A percentile compares a stretch with the other conserved stretches of the same genome.
Evolutionary conservation across 2,113 vertebrate genomes (phyloP).

Genomic region (Pseudorectes ferrugineus): DNA sequence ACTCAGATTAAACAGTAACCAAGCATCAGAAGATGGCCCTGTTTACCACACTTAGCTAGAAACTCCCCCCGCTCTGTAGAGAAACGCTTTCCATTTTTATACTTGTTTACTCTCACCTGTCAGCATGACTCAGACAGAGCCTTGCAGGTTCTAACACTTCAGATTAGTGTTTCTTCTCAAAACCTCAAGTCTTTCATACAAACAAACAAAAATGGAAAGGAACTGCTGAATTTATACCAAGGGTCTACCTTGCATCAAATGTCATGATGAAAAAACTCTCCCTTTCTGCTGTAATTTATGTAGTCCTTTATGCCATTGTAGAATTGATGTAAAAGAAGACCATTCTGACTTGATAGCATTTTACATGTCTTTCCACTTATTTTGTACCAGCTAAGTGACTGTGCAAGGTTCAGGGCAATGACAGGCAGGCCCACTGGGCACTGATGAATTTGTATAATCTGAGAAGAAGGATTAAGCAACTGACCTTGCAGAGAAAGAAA

Average conservation of each 20-base stretch:
- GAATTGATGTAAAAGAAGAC: background rate
- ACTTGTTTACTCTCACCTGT: conserved; percentile 29
- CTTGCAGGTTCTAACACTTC: conserved; percentile 2
- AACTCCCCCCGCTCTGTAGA: background rate
- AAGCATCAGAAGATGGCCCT: background rate
- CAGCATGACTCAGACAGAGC: background rate
- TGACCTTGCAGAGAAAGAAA: background rate
- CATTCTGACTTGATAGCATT: background rate
- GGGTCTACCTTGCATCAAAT: background rate
- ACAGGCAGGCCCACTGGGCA: background rate
- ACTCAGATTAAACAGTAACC: background rate
- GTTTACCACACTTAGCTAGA: background rate
- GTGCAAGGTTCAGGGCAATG: background rate
- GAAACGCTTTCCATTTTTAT: background rate
- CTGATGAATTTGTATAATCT: background rate
- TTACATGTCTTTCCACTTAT: background rate
- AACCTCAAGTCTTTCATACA: background rate
- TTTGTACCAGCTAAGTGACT: background rate
- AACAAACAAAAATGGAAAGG: background rate
- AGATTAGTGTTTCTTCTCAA: background rate
- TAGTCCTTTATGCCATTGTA: background rate
- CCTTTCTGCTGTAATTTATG: background rate
- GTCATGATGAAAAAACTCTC: rapidly evolving
- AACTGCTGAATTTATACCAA: background rate
- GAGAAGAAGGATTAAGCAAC: background rate